These are phyloP conservation scores for Melanotus villosus DNA, from an alignment of 2,888 invertebrate genomes.

Conservation along the genomic window DNA sequence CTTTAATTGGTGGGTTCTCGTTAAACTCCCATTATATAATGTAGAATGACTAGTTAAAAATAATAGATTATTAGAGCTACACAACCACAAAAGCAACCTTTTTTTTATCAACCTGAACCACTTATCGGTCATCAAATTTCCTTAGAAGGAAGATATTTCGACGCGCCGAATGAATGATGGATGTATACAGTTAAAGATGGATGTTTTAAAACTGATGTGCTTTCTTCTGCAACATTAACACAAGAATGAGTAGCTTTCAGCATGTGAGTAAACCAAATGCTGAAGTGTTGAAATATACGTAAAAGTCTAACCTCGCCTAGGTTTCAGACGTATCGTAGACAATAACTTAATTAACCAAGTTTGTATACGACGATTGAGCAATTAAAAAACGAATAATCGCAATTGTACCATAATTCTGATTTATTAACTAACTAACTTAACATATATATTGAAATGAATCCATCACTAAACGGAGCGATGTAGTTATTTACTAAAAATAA, in stretches of 20 bases:
- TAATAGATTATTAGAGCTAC: constrained; percentile 18
- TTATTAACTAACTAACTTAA: no score
- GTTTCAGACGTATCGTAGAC: no score
- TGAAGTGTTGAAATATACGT: no score
- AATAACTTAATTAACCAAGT: no score
- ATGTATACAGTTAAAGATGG: constrained; percentile 3
- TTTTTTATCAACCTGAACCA: not conserved
- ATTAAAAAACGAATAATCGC: no score
- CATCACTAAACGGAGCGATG: no score
- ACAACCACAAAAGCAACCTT: constrained; percentile 8
- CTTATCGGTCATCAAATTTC: constrained; percentile 10
- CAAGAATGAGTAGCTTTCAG: no score
- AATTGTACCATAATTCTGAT: no score
- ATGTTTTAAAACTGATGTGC: constrained; percentile 14
- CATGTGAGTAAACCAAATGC: no score
- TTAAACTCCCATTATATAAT: constrained; percentile 4
- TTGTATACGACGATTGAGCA: constrained; percentile 7
- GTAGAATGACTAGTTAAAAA: constrained; percentile 19
- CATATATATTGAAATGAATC: no score
- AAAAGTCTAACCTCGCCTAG: no score
- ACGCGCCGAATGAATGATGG: constrained; percentile 1
- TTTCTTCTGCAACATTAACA: not conserved
- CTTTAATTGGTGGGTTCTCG: constrained; percentile 26
- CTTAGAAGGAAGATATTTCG: constrained; percentile 16
- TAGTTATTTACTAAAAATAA: no score